Conservation (phyloP, 2,888 invertebrate species). For the Trisateles emortualis region DNA sequence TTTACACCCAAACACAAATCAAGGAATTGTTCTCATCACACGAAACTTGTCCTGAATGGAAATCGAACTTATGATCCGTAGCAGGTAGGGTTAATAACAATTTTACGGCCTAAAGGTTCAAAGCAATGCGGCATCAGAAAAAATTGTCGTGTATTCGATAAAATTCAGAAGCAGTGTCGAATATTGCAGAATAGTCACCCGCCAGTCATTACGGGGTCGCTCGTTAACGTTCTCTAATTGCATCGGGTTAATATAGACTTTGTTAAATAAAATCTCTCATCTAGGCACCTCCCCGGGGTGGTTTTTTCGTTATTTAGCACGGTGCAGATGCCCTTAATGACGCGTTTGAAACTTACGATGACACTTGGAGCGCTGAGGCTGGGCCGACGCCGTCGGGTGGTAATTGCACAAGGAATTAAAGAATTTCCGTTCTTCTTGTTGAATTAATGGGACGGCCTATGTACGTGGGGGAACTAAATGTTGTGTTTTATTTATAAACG, state of each 20-base stretch:
- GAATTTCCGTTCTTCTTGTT: slow-evolving; percentile 78
- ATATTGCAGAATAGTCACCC: slow-evolving; percentile 67
- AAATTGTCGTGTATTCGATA: neutral
- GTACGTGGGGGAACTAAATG: slow-evolving; percentile 53
- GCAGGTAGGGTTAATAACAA: no score
- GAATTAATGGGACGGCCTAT: slow-evolving; percentile 75
- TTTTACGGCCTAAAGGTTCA: no score
- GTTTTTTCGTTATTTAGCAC: slow-evolving; percentile 84
- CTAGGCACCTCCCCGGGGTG: slow-evolving; percentile 60
- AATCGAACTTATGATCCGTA: no score
- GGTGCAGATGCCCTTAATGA: slow-evolving; percentile 86
- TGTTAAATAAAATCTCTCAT: slow-evolving; percentile 87
- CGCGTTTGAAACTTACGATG: slow-evolving; percentile 86
- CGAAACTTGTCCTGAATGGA: no score
- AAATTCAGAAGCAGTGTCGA: slow-evolving; percentile 20
- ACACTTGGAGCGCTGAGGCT: slow-evolving; percentile 78
- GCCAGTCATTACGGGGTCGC: slow-evolving; percentile 82
- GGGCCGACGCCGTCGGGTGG: slow-evolving; percentile 63
- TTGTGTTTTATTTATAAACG: slow-evolving; percentile 54
- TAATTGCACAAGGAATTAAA: slow-evolving; percentile 85
- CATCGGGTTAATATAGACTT: slow-evolving; percentile 87
- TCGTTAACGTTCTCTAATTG: slow-evolving; percentile 86
- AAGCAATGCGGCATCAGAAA: no score
- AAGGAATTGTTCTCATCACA: no score
- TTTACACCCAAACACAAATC: no score